phyloP scores from a whole-genome alignment of 2,888 invertebrate genomes.

The Mystacides longicornis region DNA sequence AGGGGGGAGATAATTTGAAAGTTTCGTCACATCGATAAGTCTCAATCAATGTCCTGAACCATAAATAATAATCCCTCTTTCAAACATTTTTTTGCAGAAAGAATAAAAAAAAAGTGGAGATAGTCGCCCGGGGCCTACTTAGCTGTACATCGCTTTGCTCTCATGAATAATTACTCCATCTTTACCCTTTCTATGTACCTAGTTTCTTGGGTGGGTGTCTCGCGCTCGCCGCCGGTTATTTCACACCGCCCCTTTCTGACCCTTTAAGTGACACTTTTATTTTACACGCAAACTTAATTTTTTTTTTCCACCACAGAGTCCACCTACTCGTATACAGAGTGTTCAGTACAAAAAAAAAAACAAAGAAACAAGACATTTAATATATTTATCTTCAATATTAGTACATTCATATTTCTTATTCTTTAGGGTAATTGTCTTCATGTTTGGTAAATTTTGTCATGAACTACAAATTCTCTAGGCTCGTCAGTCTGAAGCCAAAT shows the following conservation, averaged over 20 bases:
- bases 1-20: slow-evolving; percentile 4
- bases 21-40: slow-evolving; percentile 12
- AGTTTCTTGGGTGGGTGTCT: not conserved
- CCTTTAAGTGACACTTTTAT: slow-evolving; percentile 22
- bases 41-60: slow-evolving; percentile 12
- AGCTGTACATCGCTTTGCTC: slow-evolving; percentile 21
- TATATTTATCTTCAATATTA: too few species aligned
- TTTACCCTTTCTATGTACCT: not conserved
- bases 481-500: too few species aligned
- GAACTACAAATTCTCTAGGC: too few species aligned
- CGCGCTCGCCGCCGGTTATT: slow-evolving; percentile 17
- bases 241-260: slow-evolving; percentile 8
- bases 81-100: slow-evolving; percentile 8
- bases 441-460: too few species aligned
- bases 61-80: slow-evolving; percentile 1
- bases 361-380: too few species aligned
- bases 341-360: slow-evolving; percentile 2
- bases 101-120: slow-evolving; percentile 9
- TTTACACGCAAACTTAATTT: slow-evolving; percentile 25
- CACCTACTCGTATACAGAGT: slow-evolving; percentile 16
- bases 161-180: slow-evolving; percentile 13
- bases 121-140: slow-evolving; percentile 5
- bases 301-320: slow-evolving; percentile 16
- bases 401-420: too few species aligned
- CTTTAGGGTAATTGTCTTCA: too few species aligned